Evolutionary conservation across 2,797 vertebrate species (phyloP).

Genomic region (Cygnus olor): DNA sequence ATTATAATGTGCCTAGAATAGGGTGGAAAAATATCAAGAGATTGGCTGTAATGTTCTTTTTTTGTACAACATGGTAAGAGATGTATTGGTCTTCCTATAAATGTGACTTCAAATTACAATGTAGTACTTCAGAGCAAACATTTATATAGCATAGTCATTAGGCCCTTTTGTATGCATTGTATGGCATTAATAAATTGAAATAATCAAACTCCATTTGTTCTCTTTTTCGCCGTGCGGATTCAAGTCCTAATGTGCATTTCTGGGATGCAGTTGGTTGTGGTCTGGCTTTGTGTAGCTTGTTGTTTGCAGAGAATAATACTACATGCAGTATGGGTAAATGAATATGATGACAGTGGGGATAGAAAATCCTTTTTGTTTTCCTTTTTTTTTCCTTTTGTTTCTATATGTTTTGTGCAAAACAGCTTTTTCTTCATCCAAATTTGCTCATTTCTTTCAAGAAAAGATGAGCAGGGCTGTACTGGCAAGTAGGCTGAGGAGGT

Average conservation of each 20-base stretch:
- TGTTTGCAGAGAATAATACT: conserved; percentile 42
- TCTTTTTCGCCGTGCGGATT: not conserved
- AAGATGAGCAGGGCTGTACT: not conserved
- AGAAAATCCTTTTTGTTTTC: conserved; percentile 13
- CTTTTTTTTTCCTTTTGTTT: conserved; percentile 18
- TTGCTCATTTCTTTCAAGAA: conserved; percentile 13
- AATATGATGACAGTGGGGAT: not conserved
- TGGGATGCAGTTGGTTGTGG: conserved; percentile 36
- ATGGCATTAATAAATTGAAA: conserved; percentile 32
- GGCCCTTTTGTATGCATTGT: conserved; percentile 16
- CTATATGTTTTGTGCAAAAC: not conserved
- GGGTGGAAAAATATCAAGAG: not conserved
- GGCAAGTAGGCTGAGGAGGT: not conserved
- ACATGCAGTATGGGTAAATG: not conserved
- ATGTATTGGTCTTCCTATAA: conserved; percentile 20
- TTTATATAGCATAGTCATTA: conserved; percentile 13
- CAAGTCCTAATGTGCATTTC: conserved; percentile 1
- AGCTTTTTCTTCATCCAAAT: not conserved
- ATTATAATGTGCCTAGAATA: not conserved
- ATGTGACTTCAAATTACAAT: conserved; percentile 20
- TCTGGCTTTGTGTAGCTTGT: conserved; percentile 44
- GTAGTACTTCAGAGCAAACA: conserved; percentile 12
- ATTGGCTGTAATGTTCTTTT: not conserved
- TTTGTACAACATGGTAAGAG: not conserved
- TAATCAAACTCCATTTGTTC: conserved; percentile 54